Evolutionary conservation across 2,113 vertebrate species (phyloP).

Genomic region (Entelurus aequoreus): DNA sequence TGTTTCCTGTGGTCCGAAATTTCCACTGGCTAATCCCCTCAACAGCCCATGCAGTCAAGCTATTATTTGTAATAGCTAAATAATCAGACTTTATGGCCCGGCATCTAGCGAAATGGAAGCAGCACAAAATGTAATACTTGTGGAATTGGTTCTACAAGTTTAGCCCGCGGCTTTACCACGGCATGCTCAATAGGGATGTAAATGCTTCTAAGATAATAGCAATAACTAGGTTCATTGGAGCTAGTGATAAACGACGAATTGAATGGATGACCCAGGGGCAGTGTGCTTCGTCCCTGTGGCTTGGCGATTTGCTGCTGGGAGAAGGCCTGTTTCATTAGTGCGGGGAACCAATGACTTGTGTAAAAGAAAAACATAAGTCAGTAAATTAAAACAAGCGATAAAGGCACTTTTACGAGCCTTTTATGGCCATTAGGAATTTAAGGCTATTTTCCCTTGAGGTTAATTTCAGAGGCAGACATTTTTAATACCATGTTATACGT

Average conservation of each 20-base stretch:
- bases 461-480: constrained; percentile 30
- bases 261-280: constrained; percentile 63
- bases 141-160: constrained; percentile 68
- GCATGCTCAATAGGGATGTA: constrained; percentile 69
- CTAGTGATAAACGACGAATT: constrained; percentile 65
- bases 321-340: constrained; percentile 49
- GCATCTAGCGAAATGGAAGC: constrained; percentile 63
- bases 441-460: constrained; percentile 31
- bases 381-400: constrained; percentile 42
- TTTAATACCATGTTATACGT: constrained; percentile 29
- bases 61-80: constrained; percentile 78
- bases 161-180: constrained; percentile 55
- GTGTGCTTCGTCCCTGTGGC: constrained; percentile 50
- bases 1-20: constrained; percentile 52
- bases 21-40: constrained; percentile 62
- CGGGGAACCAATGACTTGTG: constrained; percentile 44
- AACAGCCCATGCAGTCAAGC: constrained; percentile 59
- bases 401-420: constrained; percentile 30
- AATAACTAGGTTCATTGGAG: constrained; percentile 71
- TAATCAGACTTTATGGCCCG: constrained; percentile 76
- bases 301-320: constrained; percentile 53
- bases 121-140: constrained; percentile 70
- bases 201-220: constrained; percentile 71
- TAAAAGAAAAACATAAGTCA: constrained; percentile 38
- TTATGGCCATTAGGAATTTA: constrained; percentile 42